Conservation (phyloP, 1,140 invertebrate genomes). For the Drosophila pseudoobscura region DNA sequence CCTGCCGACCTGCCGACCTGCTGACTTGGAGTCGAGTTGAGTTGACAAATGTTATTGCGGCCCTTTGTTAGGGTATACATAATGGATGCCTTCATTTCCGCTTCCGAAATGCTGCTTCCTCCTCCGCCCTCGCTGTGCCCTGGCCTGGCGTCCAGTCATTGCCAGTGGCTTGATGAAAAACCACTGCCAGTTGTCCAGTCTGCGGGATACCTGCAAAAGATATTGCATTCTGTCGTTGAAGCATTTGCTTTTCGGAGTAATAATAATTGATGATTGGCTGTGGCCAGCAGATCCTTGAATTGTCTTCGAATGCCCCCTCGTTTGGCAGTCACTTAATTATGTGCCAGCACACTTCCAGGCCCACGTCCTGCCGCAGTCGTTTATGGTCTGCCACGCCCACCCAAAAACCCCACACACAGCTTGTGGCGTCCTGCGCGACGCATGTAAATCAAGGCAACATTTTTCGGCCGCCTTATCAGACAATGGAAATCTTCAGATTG, state of each 20-base stretch:
- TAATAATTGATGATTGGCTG: no score
- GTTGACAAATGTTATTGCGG: conserved; percentile 25
- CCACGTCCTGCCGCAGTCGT: no score
- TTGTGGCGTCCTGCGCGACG: neutral
- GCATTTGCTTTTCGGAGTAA: no score
- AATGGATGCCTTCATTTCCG: conserved; percentile 49
- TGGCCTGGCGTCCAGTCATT: no score
- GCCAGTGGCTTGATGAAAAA: no score
- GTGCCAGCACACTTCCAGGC: conserved; percentile 19
- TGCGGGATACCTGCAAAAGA: no score
- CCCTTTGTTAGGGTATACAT: conserved; percentile 15
- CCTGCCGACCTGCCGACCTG: neutral
- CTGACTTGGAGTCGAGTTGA: neutral
- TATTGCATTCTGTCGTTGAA: no score
- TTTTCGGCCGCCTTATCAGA: conserved; percentile 31
- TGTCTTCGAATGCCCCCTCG: conserved; percentile 1
- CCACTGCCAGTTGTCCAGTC: no score
- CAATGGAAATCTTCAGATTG: conserved; percentile 15
- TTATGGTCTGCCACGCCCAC: conserved; percentile 27
- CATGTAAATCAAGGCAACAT: conserved; percentile 45
- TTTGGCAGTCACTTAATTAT: conserved; percentile 52
- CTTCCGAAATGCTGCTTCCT: conserved; percentile 8
- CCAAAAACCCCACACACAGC: neutral
- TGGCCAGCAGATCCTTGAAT: no score
- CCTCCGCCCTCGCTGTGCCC: neutral